Evolutionary conservation across 1,140 invertebrate species (phyloP), one percentile per base, ranked within the genome.

Genomic region (Anastrepha ludens): DNA sequence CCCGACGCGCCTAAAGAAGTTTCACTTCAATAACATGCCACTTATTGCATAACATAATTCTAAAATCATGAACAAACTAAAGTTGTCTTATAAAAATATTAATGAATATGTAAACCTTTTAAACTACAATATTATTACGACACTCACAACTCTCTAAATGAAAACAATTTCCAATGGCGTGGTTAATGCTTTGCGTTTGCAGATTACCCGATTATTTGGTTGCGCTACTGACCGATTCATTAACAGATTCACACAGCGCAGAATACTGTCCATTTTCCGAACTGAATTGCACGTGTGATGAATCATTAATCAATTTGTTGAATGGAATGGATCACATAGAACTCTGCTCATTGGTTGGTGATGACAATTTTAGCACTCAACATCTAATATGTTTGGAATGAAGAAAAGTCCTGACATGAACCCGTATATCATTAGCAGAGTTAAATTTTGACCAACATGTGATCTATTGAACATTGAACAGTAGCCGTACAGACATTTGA

Each of bases 271-370:
- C 74, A n/a, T 55, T 78, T 50, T 3, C 0, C 44, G 7, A 78
- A 55, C 70, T 8, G 44, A 17, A 5, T 17, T 81, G 74, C 74
- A 81, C 47, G 74, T 81, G 74, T 29, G 44, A 55, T 81, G 74
- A 7, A 81, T 29, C 74, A 81, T 81, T 81, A 81, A 81, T 81
- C 74, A 81, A 55, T 11, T 50, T n/a, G 7, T 29, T 81, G n/a
- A 55, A 55, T 29, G 47, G 17, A 55, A 81, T 50, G 17, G n/a
- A 81, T 81, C 74, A 81, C 29, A 29, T 29, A 29, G 29, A 29
- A 29, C 29, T 29, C 47, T 81, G n/a, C 15, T 55, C n/a, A 9
- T 55, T 20, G 8, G 7, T 5, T 67, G 8, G 15, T 81, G 47
- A 9, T 81, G 74, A 29, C n/a, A 81, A 81, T 55, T 8, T 29